Base-by-base conservation (phyloP, 2,113 vertebrate species). In the Rhinichthys klamathensis region DNA sequence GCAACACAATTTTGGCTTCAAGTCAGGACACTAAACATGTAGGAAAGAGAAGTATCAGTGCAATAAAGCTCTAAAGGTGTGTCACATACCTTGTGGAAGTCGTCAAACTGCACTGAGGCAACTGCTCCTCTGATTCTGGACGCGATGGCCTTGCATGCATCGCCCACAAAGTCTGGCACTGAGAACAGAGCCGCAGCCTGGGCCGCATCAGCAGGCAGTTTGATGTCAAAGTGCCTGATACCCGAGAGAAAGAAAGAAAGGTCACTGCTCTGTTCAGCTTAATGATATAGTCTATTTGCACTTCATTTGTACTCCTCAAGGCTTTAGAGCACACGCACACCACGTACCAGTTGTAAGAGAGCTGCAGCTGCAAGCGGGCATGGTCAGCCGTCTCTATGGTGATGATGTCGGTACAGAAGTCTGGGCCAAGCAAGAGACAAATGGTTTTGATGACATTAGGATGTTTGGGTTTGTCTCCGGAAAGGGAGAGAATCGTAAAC, bases 371-470 rank as follows among this genome's bases (percentile, higher is more conserved):
- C 85, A 97, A 95, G 0, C 97, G 93, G 84, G 97, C 97, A 0
- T 98, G 97, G 90, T 97, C 97, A 0, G 97, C 96, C 0, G 97
- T 97, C 88, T 98, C 97, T 0, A 98, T 97, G 90, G 94, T 96
- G 94, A 98, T 96, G 87, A 97, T 91, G 41, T 98, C 97, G 0
- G 97, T 96, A 84, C 93, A 97, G 94, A 98, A 98, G 93, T 98
- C 97, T 0, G 97, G 97, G 0, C 97, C 97, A 1, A 98, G 94
- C 85, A 97, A 95, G 25, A 97, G 93, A 83, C 97, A 98, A 85
- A 97, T 84, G 0, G 94, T 93, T 9, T 97, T 96, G 87, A 95
- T 97, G 72, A 95, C 93, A 0, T 97, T 96, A 65, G 96, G 90
- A 4, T 94, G 90, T 89, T 98, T 98, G 23, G 97, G 97, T 72